These are phyloP conservation scores for Borostomias antarcticus DNA, from an alignment of 2,797 vertebrate genomes.

Conservation along the genomic window DNA sequence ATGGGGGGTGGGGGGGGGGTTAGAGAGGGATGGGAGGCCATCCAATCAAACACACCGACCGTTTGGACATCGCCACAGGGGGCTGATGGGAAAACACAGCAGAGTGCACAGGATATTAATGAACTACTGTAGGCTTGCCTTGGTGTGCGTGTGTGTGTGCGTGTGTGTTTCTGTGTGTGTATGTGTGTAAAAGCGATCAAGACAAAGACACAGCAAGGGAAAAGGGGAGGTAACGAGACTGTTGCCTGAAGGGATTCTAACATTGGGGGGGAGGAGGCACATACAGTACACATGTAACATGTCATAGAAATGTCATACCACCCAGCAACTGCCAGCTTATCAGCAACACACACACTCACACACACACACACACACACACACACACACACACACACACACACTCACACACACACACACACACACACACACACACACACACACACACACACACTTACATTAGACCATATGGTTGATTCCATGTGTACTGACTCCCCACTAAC, in stretches of 20 bases:
- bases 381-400: slow-evolving; percentile 44
- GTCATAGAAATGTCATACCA: slow-evolving; percentile 45
- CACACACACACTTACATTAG: slow-evolving; percentile 33
- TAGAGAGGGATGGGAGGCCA: slow-evolving; percentile 28
- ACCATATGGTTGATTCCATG: slow-evolving; percentile 54
- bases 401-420: slow-evolving; percentile 46
- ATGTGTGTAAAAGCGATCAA: slow-evolving; percentile 46
- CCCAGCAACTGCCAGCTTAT: slow-evolving; percentile 50
- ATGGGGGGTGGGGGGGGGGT: slow-evolving; percentile 22
- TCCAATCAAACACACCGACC: slow-evolving; percentile 58
- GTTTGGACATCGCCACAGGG: slow-evolving; percentile 61
- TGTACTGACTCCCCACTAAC: slow-evolving; percentile 41
- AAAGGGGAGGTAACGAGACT: slow-evolving; percentile 49
- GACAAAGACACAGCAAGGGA: slow-evolving; percentile 61
- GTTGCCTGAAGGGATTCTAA: slow-evolving; percentile 62
- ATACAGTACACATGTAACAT: slow-evolving; percentile 18
- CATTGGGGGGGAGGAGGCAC: slow-evolving; percentile 44
- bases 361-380: slow-evolving; percentile 19
- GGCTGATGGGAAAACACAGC: slow-evolving; percentile 65
- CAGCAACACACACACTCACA: slow-evolving; percentile 44
- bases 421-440: slow-evolving; percentile 24
- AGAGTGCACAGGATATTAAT: slow-evolving; percentile 52
- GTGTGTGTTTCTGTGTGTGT: slow-evolving; percentile 2
- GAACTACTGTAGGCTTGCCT: slow-evolving; percentile 40
- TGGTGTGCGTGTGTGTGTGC: slow-evolving; percentile 11